Evolutionary conservation across 2,888 invertebrate species (phyloP).

Genomic region (Hyalella azteca): DNA sequence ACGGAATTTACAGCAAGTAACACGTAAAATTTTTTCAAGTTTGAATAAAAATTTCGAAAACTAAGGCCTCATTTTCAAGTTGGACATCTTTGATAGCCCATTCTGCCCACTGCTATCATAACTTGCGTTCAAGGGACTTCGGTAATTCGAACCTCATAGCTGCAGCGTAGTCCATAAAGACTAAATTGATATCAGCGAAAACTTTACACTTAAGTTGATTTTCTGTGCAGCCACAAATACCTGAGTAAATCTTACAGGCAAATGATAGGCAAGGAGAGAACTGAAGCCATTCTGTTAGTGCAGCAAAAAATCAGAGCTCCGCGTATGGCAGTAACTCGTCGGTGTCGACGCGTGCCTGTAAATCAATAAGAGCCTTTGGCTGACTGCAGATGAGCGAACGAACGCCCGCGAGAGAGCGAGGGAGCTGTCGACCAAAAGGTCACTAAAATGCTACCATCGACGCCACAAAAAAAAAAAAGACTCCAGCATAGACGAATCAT

Average conservation of each 20-base stretch:
- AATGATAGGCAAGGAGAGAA: not conserved
- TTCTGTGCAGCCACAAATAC: too few relatives aligned
- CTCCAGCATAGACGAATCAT: conserved; percentile 33
- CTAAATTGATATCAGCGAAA: too few relatives aligned
- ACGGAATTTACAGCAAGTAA: too few relatives aligned
- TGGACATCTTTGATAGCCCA: too few relatives aligned
- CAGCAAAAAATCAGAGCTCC: not conserved
- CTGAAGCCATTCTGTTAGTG: not conserved
- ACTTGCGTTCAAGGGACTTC: too few relatives aligned
- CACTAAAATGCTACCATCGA: conserved; percentile 35
- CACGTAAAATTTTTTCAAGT: too few relatives aligned
- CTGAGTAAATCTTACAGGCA: not conserved
- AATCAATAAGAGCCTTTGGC: conserved; percentile 23
- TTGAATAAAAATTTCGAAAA: too few relatives aligned
- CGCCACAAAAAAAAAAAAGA: conserved; percentile 4
- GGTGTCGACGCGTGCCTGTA: conserved; percentile 24
- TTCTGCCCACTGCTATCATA: too few relatives aligned
- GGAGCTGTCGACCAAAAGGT: conserved; percentile 30
- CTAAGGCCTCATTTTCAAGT: too few relatives aligned
- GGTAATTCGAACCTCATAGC: too few relatives aligned
- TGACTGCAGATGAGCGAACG: conserved; percentile 27
- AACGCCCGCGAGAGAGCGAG: not conserved
- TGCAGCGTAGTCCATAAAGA: too few relatives aligned
- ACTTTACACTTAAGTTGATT: too few relatives aligned
- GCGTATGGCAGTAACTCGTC: conserved; percentile 33